phyloP scores from a whole-genome alignment of 2,888 invertebrate genomes.

The Stomorhina lunata region DNA sequence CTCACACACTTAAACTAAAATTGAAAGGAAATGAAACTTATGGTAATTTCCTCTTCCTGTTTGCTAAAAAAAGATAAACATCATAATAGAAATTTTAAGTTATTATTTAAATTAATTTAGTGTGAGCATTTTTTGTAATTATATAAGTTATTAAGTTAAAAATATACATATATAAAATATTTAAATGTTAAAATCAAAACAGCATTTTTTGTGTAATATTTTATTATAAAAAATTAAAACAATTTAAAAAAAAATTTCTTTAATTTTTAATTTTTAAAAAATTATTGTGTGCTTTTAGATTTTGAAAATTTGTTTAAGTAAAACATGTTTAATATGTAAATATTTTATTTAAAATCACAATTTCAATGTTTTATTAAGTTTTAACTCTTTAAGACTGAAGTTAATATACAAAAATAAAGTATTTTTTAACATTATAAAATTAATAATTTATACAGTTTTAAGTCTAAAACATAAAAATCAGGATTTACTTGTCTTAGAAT shows the following conservation, averaged over 20 bases:
- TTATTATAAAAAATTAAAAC: neutral
- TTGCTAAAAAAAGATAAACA: too few relatives aligned
- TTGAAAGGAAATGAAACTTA: too few relatives aligned
- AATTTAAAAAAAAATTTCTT: neutral
- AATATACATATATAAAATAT: too few relatives aligned
- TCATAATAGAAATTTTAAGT: too few relatives aligned
- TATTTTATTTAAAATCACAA: too few relatives aligned
- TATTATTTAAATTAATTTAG: too few relatives aligned
- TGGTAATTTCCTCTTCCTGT: too few relatives aligned
- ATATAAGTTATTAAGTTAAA: too few relatives aligned
- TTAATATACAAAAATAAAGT: slow-evolving; percentile 43
- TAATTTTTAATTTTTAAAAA: neutral
- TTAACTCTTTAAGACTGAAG: slow-evolving; percentile 55
- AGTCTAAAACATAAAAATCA: too few relatives aligned
- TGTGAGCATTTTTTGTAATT: too few relatives aligned
- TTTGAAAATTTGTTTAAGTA: neutral
- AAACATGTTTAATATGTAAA: slow-evolving; percentile 6
- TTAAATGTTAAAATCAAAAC: too few relatives aligned
- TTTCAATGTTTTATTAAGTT: slow-evolving; percentile 28
- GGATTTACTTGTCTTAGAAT: too few relatives aligned
- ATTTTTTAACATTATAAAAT: slow-evolving; percentile 21
- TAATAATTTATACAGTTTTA: slow-evolving; percentile 6
- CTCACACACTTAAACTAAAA: neutral
- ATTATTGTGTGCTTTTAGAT: neutral
- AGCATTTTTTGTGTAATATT: slow-evolving; percentile 22